These are phyloP conservation scores for Ciconia boyciana DNA, from an alignment of 2,113 vertebrate species.

Conservation along the genomic window DNA sequence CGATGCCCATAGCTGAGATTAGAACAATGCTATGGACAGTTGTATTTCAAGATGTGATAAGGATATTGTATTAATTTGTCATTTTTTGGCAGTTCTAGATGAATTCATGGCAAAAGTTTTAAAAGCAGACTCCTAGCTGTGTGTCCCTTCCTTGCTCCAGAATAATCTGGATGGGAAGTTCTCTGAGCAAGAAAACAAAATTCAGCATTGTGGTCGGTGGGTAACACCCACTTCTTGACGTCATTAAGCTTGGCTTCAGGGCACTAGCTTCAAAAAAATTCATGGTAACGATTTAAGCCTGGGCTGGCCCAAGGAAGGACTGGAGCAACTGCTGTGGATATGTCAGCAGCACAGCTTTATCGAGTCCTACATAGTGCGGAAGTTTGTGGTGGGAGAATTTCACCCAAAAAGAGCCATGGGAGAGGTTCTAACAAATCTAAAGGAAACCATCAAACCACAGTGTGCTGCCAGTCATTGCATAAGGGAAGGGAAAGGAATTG, in stretches of 20 bases:
- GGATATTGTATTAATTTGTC: not conserved
- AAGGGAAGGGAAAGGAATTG: not conserved
- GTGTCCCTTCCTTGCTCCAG: not conserved
- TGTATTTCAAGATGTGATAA: not conserved
- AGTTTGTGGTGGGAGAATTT: not conserved
- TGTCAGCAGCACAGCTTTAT: not conserved
- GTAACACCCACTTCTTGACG: not conserved
- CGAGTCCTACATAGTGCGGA: not conserved
- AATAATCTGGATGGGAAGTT: not conserved
- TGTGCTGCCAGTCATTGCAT: not conserved
- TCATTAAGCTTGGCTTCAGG: not conserved
- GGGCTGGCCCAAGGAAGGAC: not conserved
- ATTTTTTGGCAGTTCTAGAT: not conserved
- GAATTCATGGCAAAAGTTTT: not conserved
- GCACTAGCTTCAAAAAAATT: not conserved
- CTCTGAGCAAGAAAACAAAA: not conserved
- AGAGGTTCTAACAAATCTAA: not conserved
- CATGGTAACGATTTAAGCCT: not conserved
- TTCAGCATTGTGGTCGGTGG: accelerated
- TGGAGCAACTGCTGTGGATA: not conserved
- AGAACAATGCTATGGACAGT: not conserved
- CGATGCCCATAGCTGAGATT: accelerated
- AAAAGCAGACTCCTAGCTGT: accelerated
- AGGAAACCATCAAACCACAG: not conserved
- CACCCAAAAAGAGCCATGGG: not conserved